Base-by-base conservation (phyloP, 2,888 invertebrate species). In the Hydrotaea diabolus region DNA sequence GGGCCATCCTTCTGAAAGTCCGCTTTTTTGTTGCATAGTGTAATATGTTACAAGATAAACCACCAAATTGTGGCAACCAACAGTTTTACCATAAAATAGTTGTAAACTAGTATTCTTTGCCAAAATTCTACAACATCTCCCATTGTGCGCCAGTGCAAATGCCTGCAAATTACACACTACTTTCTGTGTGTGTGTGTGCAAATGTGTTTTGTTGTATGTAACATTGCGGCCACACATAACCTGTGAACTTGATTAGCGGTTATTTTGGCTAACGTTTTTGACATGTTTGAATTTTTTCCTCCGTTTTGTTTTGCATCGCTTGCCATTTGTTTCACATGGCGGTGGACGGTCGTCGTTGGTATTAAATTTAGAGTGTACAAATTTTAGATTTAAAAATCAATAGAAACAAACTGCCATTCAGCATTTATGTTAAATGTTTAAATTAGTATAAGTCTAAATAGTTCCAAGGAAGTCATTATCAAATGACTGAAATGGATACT, bases 181-280 rank as follows among this genome's bases (percentile, higher is more conserved):
- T 39, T 39, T 39, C 1, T 72, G 31, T 72, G 57, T 78, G n/a
- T 69, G 26, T 49, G 19, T 39, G 46, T 71, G 15, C 21, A 39
- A 71, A 43, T 75, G 43, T 74, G 72, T 55, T 77, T 77, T 66
- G 66, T 43, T 69, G 62, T 59, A 39, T 81, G 84, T 69, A 76
- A 85, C 74, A 82, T 77, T 85, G 85, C 85, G 85, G 82, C 79
- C 81, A 82, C 80, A 83, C 86, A 83, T 87, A 86, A 88, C 89
- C 89, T 89, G 88, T 88, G 89, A 88, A 89, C 89, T 91, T 90
- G 90, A 90, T 90, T 90, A 90, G 90, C 90, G 90, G 90, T 90
- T 90, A 87, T 86, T 88, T 87, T 89, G 87, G 87, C 89, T 88
- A 88, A 84, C 87, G 87, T 86, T 89, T 87, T 87, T 88, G 88